Percentiles rank a stretch among this genome's conserved stretches.
Evolutionary conservation across 1,140 invertebrate species (phyloP).

Genomic region (Galleria mellonella): DNA sequence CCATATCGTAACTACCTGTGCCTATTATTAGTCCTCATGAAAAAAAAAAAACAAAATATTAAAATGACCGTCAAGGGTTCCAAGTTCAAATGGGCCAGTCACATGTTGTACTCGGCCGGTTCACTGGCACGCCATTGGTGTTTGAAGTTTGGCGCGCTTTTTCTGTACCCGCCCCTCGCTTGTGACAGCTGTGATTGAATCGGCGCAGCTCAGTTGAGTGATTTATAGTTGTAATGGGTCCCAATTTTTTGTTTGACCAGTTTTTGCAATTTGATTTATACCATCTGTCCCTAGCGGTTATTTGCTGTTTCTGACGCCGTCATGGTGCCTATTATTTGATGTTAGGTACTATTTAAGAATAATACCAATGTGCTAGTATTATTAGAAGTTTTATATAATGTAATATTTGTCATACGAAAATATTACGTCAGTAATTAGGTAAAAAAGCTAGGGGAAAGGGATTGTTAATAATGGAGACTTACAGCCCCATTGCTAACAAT

Average conservation of each 20-base stretch:
- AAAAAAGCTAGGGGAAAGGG: too few species aligned
- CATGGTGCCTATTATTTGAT: background rate
- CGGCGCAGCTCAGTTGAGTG: constrained; percentile 42
- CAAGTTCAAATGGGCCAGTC: constrained; percentile 60
- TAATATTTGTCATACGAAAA: too few species aligned
- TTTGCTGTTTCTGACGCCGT: background rate
- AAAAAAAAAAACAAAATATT: constrained; percentile 33
- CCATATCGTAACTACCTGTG: background rate
- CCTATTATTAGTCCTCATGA: constrained; percentile 7
- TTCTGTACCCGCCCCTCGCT: constrained; percentile 55
- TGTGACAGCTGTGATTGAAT: constrained; percentile 65
- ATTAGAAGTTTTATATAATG: too few species aligned
- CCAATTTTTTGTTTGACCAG: constrained; percentile 25
- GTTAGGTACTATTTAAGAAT: background rate
- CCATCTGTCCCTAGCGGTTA: constrained; percentile 14
- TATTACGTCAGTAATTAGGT: too few species aligned
- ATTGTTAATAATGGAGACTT: too few species aligned
- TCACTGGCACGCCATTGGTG: constrained; percentile 53
- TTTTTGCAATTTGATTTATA: constrained; percentile 50
- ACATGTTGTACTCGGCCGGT: constrained; percentile 29
- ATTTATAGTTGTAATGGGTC: constrained; percentile 52
- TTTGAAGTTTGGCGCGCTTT: constrained; percentile 66
- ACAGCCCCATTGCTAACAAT: too few species aligned
- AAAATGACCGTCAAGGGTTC: constrained; percentile 53
- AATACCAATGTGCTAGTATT: background rate